Evolutionary conservation across 2,888 invertebrate species (phyloP).

Genomic region (Drosophila limbata): DNA sequence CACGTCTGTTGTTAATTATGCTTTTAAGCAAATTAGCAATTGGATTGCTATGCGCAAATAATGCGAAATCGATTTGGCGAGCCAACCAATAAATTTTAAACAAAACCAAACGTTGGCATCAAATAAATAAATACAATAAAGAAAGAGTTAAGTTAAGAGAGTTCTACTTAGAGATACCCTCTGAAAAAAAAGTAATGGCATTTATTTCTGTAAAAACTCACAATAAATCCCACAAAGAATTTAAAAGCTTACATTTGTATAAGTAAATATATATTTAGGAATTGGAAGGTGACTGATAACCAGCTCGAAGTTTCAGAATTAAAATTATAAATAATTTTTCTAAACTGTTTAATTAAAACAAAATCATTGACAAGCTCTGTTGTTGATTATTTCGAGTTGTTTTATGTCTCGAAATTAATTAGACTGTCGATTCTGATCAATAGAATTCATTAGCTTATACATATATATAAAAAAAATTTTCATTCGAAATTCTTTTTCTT

Average conservation of each 20-base stretch:
- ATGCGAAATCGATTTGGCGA: slow-evolving; percentile 68
- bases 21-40: slow-evolving; percentile 79
- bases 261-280: too few relatives aligned
- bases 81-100: slow-evolving; percentile 62
- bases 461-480: too few relatives aligned
- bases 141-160: neutral
- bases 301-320: too few relatives aligned
- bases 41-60: slow-evolving; percentile 62
- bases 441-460: neutral
- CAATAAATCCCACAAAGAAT: too few relatives aligned
- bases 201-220: neutral
- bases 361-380: too few relatives aligned
- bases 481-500: neutral
- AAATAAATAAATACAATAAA: slow-evolving; percentile 39
- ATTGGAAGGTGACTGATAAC: too few relatives aligned
- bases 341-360: too few relatives aligned
- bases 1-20: slow-evolving; percentile 71
- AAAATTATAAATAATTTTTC: too few relatives aligned
- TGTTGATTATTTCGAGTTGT: too few relatives aligned
- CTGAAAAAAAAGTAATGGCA: neutral
- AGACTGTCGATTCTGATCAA: too few relatives aligned
- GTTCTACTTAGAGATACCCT: neutral
- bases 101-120: slow-evolving; percentile 30
- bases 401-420: too few relatives aligned
- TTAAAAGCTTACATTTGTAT: too few relatives aligned